A percentile compares a stretch with the other conserved stretches of the same genome.
Evolutionary conservation across 1,140 invertebrate genomes (phyloP).

Genomic region (Radopholus similis): DNA sequence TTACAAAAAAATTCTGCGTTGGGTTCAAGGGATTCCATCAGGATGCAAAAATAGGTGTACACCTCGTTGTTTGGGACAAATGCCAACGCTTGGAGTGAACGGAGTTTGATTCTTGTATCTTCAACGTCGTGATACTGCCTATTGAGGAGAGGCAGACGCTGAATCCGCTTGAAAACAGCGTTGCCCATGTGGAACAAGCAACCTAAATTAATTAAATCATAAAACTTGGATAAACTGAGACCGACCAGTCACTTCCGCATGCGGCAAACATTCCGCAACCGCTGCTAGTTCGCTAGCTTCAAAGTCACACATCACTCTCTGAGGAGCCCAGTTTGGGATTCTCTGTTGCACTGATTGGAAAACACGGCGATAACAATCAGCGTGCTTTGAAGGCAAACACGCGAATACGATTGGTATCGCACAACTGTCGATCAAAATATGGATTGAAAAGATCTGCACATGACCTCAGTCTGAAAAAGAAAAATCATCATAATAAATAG

Average conservation of each 20-base stretch:
- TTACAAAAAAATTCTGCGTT: background rate
- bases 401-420: slow-evolving; percentile 1
- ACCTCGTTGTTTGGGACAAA: slow-evolving; percentile 6
- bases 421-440: background rate
- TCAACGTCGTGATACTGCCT: background rate
- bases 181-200: slow-evolving; percentile 6
- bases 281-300: background rate
- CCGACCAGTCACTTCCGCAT: background rate
- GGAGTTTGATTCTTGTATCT: background rate
- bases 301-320: slow-evolving; percentile 1
- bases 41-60: background rate
- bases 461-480: background rate
- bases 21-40: background rate
- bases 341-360: background rate
- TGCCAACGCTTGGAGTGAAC: background rate
- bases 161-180: slow-evolving; percentile 1
- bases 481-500: background rate
- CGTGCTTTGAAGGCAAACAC: background rate
- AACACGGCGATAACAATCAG: background rate
- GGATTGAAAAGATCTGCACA: background rate
- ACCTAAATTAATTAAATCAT: background rate
- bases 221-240: background rate
- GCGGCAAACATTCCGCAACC: background rate
- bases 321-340: background rate
- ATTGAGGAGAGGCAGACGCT: background rate